Evolutionary conservation across 2,113 vertebrate genomes (phyloP).

Genomic region (Myotis lucifugus): DNA sequence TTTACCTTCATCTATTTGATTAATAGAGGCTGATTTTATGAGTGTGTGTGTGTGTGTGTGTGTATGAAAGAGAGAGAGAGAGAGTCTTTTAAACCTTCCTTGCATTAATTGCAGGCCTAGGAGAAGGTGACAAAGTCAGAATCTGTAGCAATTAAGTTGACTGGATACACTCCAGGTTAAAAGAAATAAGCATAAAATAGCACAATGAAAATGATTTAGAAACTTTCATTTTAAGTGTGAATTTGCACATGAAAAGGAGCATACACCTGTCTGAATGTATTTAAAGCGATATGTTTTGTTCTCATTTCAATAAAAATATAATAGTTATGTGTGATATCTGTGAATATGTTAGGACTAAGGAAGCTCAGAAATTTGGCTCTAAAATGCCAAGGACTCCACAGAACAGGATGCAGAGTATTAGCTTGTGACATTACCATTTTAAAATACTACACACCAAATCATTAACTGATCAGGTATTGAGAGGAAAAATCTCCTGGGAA

Average conservation of each 20-base stretch:
- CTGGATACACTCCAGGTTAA: slow-evolving; percentile 18
- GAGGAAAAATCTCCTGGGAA: neutral
- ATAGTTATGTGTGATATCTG: neutral
- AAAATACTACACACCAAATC: neutral
- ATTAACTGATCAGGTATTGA: neutral
- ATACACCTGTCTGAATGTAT: neutral
- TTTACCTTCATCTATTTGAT: neutral
- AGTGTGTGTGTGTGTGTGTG: too few relatives aligned
- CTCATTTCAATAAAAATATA: neutral
- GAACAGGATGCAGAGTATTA: neutral
- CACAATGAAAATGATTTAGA: neutral
- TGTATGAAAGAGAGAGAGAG: neutral
- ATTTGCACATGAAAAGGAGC: slow-evolving; percentile 12
- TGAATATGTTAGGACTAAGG: neutral
- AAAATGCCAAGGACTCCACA: neutral
- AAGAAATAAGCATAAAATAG: neutral
- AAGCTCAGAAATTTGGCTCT: neutral
- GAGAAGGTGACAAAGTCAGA: neutral
- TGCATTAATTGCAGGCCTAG: neutral
- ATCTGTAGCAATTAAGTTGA: neutral
- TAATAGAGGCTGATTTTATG: neutral
- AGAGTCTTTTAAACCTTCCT: neutral
- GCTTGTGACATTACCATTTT: neutral
- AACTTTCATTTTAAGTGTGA: neutral
- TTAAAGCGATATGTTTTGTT: neutral